Percentiles rank a stretch among this genome's conserved stretches.
Conservation (phyloP, 2,797 vertebrate genomes). For the Emys orbicularis region DNA sequence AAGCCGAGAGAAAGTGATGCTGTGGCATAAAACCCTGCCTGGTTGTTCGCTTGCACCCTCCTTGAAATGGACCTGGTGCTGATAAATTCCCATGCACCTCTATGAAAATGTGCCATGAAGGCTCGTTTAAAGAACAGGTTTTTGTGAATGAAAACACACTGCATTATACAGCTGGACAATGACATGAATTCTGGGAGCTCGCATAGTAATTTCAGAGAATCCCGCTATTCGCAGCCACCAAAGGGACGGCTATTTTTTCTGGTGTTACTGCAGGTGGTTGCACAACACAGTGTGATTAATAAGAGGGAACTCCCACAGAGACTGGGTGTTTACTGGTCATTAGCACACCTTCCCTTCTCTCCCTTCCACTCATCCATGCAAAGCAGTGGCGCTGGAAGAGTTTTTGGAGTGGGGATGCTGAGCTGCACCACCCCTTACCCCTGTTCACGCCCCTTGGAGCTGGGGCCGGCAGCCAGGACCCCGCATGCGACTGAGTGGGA, state of each 20-base stretch:
- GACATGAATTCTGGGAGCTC: background rate
- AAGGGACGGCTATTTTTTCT: background rate
- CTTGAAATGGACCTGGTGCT: background rate
- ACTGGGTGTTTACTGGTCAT: background rate
- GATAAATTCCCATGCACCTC: background rate
- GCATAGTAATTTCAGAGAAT: background rate
- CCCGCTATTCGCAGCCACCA: background rate
- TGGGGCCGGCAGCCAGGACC: no score
- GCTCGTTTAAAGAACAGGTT: background rate
- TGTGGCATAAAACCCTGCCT: fast-evolving
- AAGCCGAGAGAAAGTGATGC: fast-evolving
- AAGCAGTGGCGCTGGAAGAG: no score
- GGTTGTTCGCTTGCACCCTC: background rate
- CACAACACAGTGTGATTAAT: background rate
- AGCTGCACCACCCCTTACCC: no score
- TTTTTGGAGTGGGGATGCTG: no score
- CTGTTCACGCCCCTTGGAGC: no score
- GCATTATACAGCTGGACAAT: background rate
- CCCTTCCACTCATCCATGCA: background rate
- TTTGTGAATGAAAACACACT: fast-evolving
- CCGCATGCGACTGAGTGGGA: no score
- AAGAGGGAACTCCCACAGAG: fast-evolving
- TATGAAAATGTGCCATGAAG: background rate
- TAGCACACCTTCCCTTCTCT: background rate
- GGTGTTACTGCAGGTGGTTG: background rate